These are phyloP conservation scores for Canis aureus DNA, from an alignment of 2,113 vertebrate genomes.

Conservation along the genomic window DNA sequence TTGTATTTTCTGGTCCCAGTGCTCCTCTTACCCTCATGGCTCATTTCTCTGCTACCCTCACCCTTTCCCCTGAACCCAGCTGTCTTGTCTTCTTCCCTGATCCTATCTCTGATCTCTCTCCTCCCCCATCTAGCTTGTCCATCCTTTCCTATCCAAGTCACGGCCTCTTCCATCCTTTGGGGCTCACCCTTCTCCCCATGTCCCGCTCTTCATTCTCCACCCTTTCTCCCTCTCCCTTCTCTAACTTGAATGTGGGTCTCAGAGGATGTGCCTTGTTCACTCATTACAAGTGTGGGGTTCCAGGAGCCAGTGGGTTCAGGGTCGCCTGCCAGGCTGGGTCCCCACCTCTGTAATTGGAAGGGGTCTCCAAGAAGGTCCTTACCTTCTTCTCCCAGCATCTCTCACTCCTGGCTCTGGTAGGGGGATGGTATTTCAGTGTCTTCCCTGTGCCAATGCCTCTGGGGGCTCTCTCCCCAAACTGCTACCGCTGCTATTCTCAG, in stretches of 20 bases:
- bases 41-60: neutral
- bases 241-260: conserved; percentile 11
- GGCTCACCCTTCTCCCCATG: neutral
- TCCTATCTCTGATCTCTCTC: neutral
- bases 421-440: neutral
- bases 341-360: neutral
- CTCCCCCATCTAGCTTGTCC: neutral
- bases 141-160: neutral
- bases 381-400: neutral
- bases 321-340: neutral
- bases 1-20: neutral
- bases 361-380: neutral
- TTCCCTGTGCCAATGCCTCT: neutral
- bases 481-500: neutral
- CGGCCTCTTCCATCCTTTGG: neutral
- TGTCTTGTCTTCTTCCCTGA: neutral
- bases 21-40: neutral
- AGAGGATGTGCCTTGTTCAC: neutral
- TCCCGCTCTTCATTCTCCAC: neutral
- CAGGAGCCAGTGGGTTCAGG: neutral
- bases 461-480: neutral
- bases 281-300: neutral
- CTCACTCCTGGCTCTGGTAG: neutral
- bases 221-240: neutral
- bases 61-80: neutral